phyloP scores from a whole-genome alignment of 1,140 invertebrate species.

The Calycopis cecrops region DNA sequence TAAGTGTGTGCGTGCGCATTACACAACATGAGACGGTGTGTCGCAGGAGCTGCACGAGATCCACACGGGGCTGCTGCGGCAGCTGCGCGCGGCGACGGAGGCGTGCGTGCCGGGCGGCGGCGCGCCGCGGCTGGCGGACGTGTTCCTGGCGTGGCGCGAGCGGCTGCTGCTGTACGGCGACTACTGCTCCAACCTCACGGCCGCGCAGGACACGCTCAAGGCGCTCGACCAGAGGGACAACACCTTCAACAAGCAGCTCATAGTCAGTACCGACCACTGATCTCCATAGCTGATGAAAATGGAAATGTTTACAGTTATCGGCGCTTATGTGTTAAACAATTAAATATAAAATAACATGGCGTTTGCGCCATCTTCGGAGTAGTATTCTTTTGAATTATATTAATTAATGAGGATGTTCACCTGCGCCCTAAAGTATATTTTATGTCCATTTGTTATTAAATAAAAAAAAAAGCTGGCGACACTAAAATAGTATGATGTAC shows the following conservation, averaged over 20 bases:
- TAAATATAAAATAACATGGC: too few species aligned
- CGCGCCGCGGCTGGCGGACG: slow-evolving; percentile 77
- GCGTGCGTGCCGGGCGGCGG: slow-evolving; percentile 62
- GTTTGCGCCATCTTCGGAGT: too few species aligned
- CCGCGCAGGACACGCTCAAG: slow-evolving; percentile 61
- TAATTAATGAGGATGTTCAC: too few species aligned
- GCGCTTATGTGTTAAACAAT: too few species aligned
- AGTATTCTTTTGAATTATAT: too few species aligned
- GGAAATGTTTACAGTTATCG: too few species aligned
- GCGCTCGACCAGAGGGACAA: slow-evolving; percentile 49
- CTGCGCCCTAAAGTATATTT: too few species aligned
- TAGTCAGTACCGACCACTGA: slow-evolving; percentile 27
- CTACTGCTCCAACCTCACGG: slow-evolving; percentile 94
- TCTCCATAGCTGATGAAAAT: too few species aligned
- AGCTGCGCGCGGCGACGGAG: slow-evolving; percentile 83
- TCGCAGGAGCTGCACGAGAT: slow-evolving; percentile 88
- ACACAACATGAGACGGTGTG: neutral
- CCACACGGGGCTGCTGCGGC: slow-evolving; percentile 88
- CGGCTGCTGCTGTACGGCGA: slow-evolving; percentile 95
- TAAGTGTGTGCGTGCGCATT: too few species aligned
- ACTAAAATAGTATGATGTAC: too few species aligned
- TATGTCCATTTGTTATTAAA: too few species aligned
- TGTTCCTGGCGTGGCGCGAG: slow-evolving; percentile 93
- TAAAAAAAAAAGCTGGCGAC: too few species aligned
- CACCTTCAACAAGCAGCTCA: slow-evolving; percentile 53